A percentile compares a stretch with the other conserved stretches of the same genome.
These are phyloP conservation scores for Anhinga rufa DNA, from an alignment of 2,113 vertebrate species.

Conservation along the genomic window DNA sequence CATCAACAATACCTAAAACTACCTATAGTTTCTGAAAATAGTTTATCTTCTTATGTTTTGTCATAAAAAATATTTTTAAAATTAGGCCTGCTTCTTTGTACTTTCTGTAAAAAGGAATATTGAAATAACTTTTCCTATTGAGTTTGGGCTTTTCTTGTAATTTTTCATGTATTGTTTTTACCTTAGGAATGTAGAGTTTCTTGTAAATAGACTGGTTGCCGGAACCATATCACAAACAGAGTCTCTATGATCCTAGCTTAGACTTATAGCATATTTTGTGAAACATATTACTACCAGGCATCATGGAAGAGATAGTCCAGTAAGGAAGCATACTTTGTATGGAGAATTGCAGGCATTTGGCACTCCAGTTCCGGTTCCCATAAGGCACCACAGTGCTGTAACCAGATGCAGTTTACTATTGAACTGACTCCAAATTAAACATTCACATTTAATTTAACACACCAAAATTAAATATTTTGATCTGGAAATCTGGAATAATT, in stretches of 20 bases:
- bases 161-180: not conserved
- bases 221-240: not conserved
- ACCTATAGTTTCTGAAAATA: not conserved
- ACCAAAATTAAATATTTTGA: constrained; percentile 56
- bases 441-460: constrained; percentile 44
- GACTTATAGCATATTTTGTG: not conserved
- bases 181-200: not conserved
- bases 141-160: not conserved
- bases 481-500: constrained; percentile 24
- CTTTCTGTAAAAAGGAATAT: not conserved
- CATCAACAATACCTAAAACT: not conserved
- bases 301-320: not conserved
- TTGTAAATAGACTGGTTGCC: not conserved
- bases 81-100: not conserved
- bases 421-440: constrained; percentile 45
- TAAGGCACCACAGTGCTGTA: constrained; percentile 26
- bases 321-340: not conserved
- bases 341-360: constrained; percentile 11
- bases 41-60: not conserved
- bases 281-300: not conserved
- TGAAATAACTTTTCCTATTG: not conserved
- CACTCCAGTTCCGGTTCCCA: not conserved
- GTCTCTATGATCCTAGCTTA: not conserved
- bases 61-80: not conserved
- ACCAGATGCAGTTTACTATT: constrained; percentile 48